Evolutionary conservation across 2,797 vertebrate genomes (phyloP).

Genomic region (Lacerta viridis): DNA sequence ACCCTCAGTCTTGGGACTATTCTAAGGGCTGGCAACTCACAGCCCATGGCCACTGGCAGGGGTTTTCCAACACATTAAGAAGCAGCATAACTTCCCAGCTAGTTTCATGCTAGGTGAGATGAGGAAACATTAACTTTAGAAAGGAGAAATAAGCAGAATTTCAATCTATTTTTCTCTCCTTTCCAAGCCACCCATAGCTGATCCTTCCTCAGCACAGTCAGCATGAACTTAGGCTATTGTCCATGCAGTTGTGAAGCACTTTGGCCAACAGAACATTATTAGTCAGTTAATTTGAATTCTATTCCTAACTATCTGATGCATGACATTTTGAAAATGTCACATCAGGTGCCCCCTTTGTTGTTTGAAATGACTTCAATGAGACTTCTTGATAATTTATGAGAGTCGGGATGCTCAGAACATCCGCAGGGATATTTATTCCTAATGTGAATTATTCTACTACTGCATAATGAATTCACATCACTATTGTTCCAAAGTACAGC

Average conservation of each 20-base stretch:
- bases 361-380: background rate
- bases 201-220: no score
- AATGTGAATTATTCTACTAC: background rate
- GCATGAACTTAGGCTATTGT: no score
- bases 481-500: background rate
- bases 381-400: background rate
- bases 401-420: background rate
- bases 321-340: background rate
- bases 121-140: background rate
- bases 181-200: background rate
- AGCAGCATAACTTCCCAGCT: background rate
- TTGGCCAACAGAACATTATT: background rate
- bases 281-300: background rate
- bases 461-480: conserved; percentile 26
- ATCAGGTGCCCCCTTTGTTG: background rate
- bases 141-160: background rate
- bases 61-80: background rate
- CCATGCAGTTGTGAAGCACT: no score
- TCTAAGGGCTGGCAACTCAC: background rate
- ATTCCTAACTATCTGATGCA: background rate
- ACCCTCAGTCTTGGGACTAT: background rate
- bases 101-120: background rate
- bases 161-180: background rate
- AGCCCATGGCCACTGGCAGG: background rate
- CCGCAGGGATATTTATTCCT: accelerated